These are phyloP conservation scores for Limonius californicus DNA, from an alignment of 1,140 invertebrate genomes.

Conservation along the genomic window DNA sequence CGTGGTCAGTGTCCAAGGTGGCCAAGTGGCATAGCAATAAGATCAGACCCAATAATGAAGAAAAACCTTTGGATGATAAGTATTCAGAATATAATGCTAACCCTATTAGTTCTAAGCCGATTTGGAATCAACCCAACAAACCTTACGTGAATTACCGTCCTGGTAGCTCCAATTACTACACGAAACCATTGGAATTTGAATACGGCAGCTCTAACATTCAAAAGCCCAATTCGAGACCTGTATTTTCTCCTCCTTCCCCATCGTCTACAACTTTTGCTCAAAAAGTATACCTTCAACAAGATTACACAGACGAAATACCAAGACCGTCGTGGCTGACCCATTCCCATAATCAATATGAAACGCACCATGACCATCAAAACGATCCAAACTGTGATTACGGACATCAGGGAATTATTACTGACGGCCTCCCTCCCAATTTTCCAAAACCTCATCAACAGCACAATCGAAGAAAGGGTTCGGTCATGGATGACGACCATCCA, in stretches of 20 bases:
- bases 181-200: not conserved
- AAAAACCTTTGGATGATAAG: not conserved
- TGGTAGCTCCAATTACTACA: not conserved
- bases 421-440: slow-evolving; percentile 62
- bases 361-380: not conserved
- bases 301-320: not conserved
- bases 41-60: not conserved
- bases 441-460: slow-evolving; percentile 50
- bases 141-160: not conserved
- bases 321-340: not conserved
- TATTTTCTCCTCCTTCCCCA: not conserved
- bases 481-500: slow-evolving; percentile 43
- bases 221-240: not conserved
- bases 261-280: not conserved
- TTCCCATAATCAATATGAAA: not conserved
- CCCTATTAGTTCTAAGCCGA: no score
- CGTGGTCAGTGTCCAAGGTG: slow-evolving; percentile 75
- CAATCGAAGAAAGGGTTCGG: slow-evolving; percentile 24
- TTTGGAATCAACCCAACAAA: not conserved
- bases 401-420: slow-evolving; percentile 58
- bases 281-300: not conserved
- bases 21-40: slow-evolving; percentile 66
- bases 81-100: no score
- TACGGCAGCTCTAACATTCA: not conserved
- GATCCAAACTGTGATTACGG: slow-evolving; percentile 23